Conservation (phyloP, 1,140 invertebrate species). For the Drosophila tristis region DNA sequence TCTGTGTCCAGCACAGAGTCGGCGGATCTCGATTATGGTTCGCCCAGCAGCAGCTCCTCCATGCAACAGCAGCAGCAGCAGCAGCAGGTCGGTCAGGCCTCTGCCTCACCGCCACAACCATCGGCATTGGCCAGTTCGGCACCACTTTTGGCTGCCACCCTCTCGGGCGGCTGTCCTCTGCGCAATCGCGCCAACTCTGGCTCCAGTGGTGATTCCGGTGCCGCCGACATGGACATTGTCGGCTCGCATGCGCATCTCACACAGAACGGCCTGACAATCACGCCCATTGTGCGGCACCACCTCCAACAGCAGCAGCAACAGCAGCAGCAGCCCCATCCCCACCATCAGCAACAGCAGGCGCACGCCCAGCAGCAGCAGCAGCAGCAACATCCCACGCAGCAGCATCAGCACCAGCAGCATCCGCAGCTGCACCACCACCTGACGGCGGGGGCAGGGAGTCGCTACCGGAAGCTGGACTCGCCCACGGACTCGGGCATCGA, state of each 20-base stretch:
- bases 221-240: slow-evolving; percentile 88
- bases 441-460: slow-evolving; percentile 62
- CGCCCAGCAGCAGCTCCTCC: slow-evolving; percentile 84
- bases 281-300: slow-evolving; percentile 86
- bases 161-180: slow-evolving; percentile 88
- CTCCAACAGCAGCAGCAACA: slow-evolving; percentile 79
- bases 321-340: slow-evolving; percentile 37
- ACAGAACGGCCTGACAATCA: slow-evolving; percentile 88
- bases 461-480: slow-evolving; percentile 93
- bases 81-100: slow-evolving; percentile 82
- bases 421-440: slow-evolving; percentile 77
- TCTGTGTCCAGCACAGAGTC: slow-evolving; percentile 94
- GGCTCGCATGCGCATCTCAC: slow-evolving; percentile 88
- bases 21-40: slow-evolving; percentile 84
- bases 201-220: slow-evolving; percentile 91
- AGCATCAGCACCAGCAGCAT: slow-evolving; percentile 61
- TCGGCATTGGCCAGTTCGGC: slow-evolving; percentile 85
- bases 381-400: slow-evolving; percentile 66
- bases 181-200: slow-evolving; percentile 91
- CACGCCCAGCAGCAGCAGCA: slow-evolving; percentile 32
- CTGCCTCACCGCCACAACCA: slow-evolving; percentile 37
- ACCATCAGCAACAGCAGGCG: slow-evolving; percentile 62
- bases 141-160: slow-evolving; percentile 90
- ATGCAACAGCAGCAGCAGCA: slow-evolving; percentile 84
- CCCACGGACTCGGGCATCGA: slow-evolving; percentile 97